Conservation (phyloP, 2,797 vertebrate genomes). For the Parauchenoglanis punctatus region DNA sequence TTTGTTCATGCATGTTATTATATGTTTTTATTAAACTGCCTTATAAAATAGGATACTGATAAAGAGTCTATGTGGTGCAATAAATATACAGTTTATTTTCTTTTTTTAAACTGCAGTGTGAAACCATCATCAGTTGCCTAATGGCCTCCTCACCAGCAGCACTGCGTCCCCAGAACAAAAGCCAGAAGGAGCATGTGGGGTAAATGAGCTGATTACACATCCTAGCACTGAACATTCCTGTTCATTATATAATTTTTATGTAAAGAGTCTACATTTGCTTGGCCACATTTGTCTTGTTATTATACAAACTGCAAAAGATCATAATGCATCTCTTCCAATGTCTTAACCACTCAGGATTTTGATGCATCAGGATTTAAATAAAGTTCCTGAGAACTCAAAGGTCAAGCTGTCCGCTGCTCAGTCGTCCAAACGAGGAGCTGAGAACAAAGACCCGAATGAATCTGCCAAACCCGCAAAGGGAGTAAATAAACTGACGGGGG, state of each 20-base stretch:
- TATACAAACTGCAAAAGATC: constrained; percentile 4
- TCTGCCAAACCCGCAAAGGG: constrained; percentile 51
- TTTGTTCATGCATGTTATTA: background rate
- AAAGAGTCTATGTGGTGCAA: background rate
- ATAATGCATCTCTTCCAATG: background rate
- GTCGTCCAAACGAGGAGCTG: constrained; percentile 55
- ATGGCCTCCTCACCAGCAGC: constrained; percentile 71
- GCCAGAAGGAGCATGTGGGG: constrained; percentile 55
- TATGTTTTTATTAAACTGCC: background rate
- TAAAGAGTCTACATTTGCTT: background rate
- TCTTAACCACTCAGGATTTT: constrained; percentile 57
- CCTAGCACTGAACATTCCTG: background rate
- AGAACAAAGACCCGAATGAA: constrained; percentile 71
- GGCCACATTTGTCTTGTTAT: background rate
- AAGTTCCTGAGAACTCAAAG: constrained; percentile 54
- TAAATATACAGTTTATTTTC: constrained; percentile 8
- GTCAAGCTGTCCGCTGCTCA: constrained; percentile 49
- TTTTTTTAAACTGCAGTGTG: constrained; percentile 3
- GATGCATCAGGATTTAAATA: constrained; percentile 66
- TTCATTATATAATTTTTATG: background rate
- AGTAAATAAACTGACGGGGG: constrained; percentile 44
- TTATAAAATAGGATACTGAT: background rate
- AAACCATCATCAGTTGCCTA: constrained; percentile 13
- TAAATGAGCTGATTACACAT: constrained; percentile 28
- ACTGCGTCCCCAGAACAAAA: constrained; percentile 68